Evolutionary conservation across 2,113 vertebrate species (phyloP).

Genomic region (Galeopterus variegatus): DNA sequence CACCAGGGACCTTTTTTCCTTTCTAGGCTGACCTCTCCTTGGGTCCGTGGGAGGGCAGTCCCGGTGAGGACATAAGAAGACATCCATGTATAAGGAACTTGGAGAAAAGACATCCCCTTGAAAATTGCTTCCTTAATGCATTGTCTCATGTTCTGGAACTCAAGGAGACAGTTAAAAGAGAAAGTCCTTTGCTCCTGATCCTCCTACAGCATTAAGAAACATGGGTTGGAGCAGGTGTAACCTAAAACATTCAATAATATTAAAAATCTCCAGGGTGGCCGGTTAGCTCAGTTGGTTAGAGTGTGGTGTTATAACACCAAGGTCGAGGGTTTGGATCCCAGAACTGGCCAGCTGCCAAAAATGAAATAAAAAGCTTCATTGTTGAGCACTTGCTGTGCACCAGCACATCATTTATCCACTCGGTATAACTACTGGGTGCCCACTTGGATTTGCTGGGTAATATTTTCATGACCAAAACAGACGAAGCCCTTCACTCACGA

Average conservation of each 20-base stretch:
- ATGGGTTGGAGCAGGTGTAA: background rate
- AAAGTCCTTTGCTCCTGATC: background rate
- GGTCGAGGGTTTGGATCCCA: too few relatives aligned
- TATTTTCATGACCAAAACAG: background rate
- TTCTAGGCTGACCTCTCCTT: background rate
- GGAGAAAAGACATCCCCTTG: background rate
- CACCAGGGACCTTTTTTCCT: background rate
- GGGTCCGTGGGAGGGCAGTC: background rate
- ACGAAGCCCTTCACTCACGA: background rate
- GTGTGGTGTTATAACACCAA: too few relatives aligned
- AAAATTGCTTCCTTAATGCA: background rate
- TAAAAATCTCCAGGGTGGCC: background rate
- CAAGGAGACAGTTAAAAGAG: background rate
- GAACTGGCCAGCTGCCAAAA: too few relatives aligned
- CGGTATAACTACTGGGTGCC: rapidly evolving
- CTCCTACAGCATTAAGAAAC: background rate
- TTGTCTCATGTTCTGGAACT: background rate
- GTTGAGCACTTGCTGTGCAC: background rate
- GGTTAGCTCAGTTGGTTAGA: too few relatives aligned
- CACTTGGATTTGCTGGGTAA: background rate
- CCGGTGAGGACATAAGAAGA: background rate
- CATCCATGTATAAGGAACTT: background rate
- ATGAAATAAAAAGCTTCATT: background rate
- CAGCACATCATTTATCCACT: background rate
- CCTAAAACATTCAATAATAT: background rate